Conservation (phyloP, 2,888 invertebrate species). For the Galeruca laticollis region DNA sequence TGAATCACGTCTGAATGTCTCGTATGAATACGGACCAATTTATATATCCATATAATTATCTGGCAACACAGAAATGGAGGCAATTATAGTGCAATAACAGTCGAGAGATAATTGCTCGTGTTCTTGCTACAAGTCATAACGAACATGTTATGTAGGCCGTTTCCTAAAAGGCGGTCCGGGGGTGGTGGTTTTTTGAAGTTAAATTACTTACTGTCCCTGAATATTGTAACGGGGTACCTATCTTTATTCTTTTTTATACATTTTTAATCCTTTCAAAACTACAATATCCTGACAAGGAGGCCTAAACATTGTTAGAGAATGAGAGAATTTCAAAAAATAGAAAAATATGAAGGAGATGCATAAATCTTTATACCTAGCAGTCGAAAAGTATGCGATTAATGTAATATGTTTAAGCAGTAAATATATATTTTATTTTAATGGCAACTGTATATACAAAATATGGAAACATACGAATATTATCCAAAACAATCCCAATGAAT, state of each 20-base stretch:
- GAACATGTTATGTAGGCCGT: constrained; percentile 39
- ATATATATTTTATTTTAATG: no score
- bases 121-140: constrained; percentile 40
- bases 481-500: no score
- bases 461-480: no score
- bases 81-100: constrained; percentile 43
- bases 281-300: no score
- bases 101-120: constrained; percentile 44
- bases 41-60: constrained; percentile 41
- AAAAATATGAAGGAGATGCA: no score
- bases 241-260: background rate
- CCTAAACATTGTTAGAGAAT: no score
- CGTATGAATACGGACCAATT: constrained; percentile 29
- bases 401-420: no score
- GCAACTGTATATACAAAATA: no score
- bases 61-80: constrained; percentile 38
- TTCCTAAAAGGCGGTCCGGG: constrained; percentile 22
- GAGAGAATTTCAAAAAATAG: no score
- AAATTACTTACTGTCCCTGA: constrained; percentile 23
- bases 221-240: constrained; percentile 5
- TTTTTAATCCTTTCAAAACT: no score
- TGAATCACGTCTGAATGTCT: constrained; percentile 27
- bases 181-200: background rate
- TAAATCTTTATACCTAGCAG: no score
- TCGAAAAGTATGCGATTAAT: no score